Evolutionary conservation across 37 sponge, comb jelly and placozoan species (phyloP).

Genomic region (Halichondria panicea): DNA sequence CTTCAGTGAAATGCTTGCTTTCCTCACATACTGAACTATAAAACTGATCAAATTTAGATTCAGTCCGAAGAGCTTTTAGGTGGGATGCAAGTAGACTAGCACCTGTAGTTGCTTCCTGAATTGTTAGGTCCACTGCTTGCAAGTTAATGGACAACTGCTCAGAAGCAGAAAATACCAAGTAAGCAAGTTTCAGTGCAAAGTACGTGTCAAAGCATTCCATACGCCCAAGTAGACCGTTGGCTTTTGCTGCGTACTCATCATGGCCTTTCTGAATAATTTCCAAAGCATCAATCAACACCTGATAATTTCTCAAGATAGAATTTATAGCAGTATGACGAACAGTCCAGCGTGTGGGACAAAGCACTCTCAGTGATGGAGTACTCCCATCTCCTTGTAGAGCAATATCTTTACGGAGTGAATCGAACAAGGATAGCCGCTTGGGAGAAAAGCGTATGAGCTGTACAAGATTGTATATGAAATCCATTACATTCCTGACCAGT

Average conservation of each 20-base stretch:
- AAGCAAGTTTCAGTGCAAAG: slow-evolving; percentile 57
- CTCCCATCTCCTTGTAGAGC: neutral
- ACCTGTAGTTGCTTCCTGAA: slow-evolving; percentile 30
- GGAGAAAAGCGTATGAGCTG: slow-evolving; percentile 33
- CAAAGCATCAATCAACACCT: slow-evolving; percentile 20
- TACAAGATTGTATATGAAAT: slow-evolving; percentile 29
- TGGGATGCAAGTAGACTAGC: slow-evolving; percentile 31
- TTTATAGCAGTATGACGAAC: slow-evolving; percentile 32
- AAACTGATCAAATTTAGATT: slow-evolving; percentile 28
- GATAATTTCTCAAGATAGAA: slow-evolving; percentile 44
- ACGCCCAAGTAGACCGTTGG: neutral
- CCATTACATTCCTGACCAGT: slow-evolving; percentile 28
- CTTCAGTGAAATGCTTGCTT: slow-evolving; percentile 23
- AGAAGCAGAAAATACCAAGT: slow-evolving; percentile 33
- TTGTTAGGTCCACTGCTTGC: slow-evolving; percentile 16
- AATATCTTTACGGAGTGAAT: slow-evolving; percentile 17
- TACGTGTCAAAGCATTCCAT: slow-evolving; percentile 58
- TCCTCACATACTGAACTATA: slow-evolving; percentile 13
- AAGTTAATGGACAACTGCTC: slow-evolving; percentile 22
- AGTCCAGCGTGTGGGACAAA: slow-evolving; percentile 64
- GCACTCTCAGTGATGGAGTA: slow-evolving; percentile 7
- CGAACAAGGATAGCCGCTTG: slow-evolving; percentile 21
- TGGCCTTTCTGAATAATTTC: slow-evolving; percentile 26
- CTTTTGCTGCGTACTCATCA: slow-evolving; percentile 49
- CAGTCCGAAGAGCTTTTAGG: slow-evolving; percentile 33